Base-by-base conservation (phyloP, 2,888 invertebrate genomes). In the Parnassius apollo region DNA sequence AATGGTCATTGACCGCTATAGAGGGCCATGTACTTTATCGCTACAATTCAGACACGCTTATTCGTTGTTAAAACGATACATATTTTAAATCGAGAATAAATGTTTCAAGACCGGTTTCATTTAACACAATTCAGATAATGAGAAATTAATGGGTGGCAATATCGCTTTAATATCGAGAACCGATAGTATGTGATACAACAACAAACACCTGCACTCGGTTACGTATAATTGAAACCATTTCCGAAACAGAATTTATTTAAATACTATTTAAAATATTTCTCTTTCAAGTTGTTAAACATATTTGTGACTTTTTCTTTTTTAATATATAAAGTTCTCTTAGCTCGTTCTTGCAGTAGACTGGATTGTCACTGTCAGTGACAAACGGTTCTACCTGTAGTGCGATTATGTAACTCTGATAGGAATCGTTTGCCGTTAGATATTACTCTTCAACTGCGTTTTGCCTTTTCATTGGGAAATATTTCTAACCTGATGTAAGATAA, bases 151-250 rank as follows among this genome's bases (percentile, higher is more conserved):
- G 44, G 42, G 45, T n/a, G 22, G 52, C 46, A 12, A 18, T 25
- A 52, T 25, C 45, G 59, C n/a, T 52, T 52, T 35, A 25, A 45
- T 22, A 57, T 48, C 48, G 48, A 35, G 46, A 57, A 49, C 57
- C 46, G 49, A 57, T 49, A 11, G 57, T 42, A 57, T 13, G 18
- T 49, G 11, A 57, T 42, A 42, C n/a, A 2, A 46, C 49, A 42
- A 11, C 2, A 48, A 22, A 56, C 48, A 57, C 48, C 42, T 48
- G 48, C 18, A 13, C 44, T 9, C 12, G 22, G 46, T 56, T 46
- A 25, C n/a, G 46, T 25, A 9, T n/a, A 11, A 18, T 46, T 56
- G 2, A 52, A 35, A 10, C 52, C 22, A 25, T 52, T 42, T 42
- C n/a, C 52, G 52, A 52, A 42, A 42, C 25, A 22, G 9, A 52